Evolutionary conservation across 2,113 vertebrate species (phyloP).

Genomic region (Mellivora capensis): DNA sequence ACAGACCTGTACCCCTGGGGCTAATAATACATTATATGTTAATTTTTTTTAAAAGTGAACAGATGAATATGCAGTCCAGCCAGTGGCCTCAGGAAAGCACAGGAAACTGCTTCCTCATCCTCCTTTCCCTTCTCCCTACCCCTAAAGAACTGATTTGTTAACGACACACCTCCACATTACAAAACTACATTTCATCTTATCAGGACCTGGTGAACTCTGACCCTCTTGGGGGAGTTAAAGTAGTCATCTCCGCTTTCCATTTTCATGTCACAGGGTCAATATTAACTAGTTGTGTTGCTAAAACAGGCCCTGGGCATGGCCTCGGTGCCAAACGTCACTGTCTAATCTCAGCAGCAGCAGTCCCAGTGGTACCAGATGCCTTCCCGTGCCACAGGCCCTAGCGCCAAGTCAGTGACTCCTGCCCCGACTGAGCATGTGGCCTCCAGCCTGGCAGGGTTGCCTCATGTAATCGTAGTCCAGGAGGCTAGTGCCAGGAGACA

Average conservation of each 20-base stretch:
- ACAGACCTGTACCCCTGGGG: too few species aligned
- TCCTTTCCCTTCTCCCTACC: neutral
- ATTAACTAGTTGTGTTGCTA: constrained; percentile 72
- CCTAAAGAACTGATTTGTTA: constrained; percentile 21
- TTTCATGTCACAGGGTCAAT: constrained; percentile 72
- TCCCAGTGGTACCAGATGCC: neutral
- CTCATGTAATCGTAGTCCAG: neutral
- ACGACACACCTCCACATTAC: neutral
- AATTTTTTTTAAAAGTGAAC: neutral
- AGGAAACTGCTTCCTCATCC: fast-evolving
- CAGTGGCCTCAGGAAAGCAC: neutral
- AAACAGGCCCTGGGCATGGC: neutral
- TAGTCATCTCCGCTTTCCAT: constrained; percentile 71
- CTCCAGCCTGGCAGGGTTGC: neutral
- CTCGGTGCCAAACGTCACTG: neutral
- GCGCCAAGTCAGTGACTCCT: neutral
- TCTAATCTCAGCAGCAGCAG: constrained; percentile 38
- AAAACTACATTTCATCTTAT: constrained; percentile 24
- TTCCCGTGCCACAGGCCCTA: neutral
- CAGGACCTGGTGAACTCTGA: constrained; percentile 37
- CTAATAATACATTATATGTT: too few species aligned
- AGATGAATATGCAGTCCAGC: neutral
- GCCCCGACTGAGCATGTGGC: neutral
- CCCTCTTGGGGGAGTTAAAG: constrained; percentile 14
- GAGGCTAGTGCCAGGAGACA: neutral